Evolutionary conservation across 2,888 invertebrate species (phyloP).

Genomic region (Nephrotoma flavescens): DNA sequence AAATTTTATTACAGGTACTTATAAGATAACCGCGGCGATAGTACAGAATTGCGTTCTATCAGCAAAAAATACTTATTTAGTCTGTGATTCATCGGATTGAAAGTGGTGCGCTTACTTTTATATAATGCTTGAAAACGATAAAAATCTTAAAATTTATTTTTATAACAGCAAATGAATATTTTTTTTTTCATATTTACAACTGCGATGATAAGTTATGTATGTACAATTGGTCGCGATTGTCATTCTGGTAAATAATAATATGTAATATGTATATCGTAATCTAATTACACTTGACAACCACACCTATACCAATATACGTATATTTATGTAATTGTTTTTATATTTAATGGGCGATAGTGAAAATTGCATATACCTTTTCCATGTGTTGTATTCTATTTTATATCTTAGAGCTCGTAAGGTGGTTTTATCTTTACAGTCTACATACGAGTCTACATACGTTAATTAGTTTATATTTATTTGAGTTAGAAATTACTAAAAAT

Average conservation of each 20-base stretch:
- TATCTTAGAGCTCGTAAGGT: not conserved
- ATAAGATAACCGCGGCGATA: too few species aligned
- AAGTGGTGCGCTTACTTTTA: not conserved
- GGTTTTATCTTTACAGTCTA: not conserved
- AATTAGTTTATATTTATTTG: not conserved
- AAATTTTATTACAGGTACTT: too few species aligned
- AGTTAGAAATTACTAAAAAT: not conserved
- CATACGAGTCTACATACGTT: not conserved
- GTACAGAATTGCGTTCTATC: too few species aligned
- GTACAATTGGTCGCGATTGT: not conserved
- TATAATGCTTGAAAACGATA: not conserved
- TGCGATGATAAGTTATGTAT: not conserved
- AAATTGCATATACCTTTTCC: not conserved
- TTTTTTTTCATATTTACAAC: not conserved
- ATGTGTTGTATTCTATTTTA: not conserved
- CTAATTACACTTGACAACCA: not conserved
- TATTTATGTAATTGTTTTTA: not conserved
- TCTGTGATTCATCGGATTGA: not conserved
- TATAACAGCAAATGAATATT: not conserved
- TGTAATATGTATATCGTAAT: not conserved
- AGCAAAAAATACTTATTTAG: not conserved
- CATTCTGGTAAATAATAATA: not conserved
- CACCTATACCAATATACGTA: not conserved
- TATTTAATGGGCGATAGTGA: not conserved
- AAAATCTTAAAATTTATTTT: not conserved